Conservation (phyloP, 1,140 invertebrate species). For the Drosophila sulfurigaster region DNA sequence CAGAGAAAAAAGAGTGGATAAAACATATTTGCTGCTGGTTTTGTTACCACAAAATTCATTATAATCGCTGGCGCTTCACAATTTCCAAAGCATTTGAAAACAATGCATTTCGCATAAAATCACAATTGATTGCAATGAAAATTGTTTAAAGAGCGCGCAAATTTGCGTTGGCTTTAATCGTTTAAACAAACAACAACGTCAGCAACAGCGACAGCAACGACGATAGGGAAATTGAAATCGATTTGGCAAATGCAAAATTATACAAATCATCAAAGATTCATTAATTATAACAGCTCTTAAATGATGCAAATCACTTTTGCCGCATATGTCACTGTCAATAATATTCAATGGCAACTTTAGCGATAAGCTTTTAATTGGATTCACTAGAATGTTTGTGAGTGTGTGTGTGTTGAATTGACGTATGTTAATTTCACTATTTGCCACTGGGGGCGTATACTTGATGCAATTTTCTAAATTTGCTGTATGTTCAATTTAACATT, state of each 20-base stretch:
- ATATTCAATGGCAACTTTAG: neutral
- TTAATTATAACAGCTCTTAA: constrained; percentile 24
- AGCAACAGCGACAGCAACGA: too few species aligned
- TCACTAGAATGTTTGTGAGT: neutral
- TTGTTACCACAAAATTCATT: constrained; percentile 40
- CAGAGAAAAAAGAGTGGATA: neutral
- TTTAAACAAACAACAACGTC: too few species aligned
- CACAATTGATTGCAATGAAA: constrained; percentile 58
- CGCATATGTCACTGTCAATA: neutral
- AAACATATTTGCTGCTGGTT: neutral
- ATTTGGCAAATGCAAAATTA: constrained; percentile 4
- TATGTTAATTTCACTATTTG: neutral
- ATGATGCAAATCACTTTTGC: constrained; percentile 20
- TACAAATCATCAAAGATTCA: constrained; percentile 19
- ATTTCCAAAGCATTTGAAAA: constrained; percentile 66
- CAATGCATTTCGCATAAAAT: constrained; percentile 40
- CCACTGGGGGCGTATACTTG: constrained; percentile 12
- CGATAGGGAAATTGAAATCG: neutral
- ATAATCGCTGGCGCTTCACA: constrained; percentile 45
- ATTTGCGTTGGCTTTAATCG: neutral
- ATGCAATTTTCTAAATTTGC: constrained; percentile 9
- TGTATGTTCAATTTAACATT: neutral
- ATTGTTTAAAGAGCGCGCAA: neutral
- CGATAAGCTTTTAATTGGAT: constrained; percentile 23
- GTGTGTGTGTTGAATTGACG: neutral